phyloP scores from a whole-genome alignment of 1,140 invertebrate species.

The Aphis craccivora region DNA sequence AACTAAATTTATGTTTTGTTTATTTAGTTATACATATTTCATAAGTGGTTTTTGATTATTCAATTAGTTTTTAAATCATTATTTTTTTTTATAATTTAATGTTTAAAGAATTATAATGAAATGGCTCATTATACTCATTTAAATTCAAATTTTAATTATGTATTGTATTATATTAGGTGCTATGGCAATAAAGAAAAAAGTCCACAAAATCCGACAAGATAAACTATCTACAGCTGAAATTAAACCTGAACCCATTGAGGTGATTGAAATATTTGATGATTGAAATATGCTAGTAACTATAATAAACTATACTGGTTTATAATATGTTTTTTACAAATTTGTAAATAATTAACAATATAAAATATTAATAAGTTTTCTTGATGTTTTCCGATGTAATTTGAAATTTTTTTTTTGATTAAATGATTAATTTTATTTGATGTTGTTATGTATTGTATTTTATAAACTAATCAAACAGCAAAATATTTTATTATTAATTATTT shows the following conservation, averaged over 20 bases:
- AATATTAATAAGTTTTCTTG: not conserved
- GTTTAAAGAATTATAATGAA: not conserved
- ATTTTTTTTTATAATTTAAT: not conserved
- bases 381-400: not conserved
- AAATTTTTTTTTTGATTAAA: not conserved
- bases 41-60: not conserved
- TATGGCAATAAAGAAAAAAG: conserved; percentile 41
- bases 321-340: not conserved
- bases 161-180: not conserved
- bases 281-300: conserved; percentile 62
- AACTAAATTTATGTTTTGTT: conserved; percentile 12
- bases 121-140: not conserved
- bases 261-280: conserved; percentile 51
- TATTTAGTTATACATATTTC: not conserved
- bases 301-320: not conserved
- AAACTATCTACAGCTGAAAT: conserved; percentile 29
- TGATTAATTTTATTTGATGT: not conserved
- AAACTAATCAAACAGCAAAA: not conserved
- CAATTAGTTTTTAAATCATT: not conserved
- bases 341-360: not conserved
- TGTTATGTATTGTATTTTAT: not conserved
- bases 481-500: not conserved
- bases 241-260: conserved; percentile 29
- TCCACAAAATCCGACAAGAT: conserved; percentile 18
- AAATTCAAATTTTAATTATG: not conserved